Evolutionary conservation across 2,888 invertebrate genomes (phyloP).

Genomic region (Eueremaeus valkanovi): DNA sequence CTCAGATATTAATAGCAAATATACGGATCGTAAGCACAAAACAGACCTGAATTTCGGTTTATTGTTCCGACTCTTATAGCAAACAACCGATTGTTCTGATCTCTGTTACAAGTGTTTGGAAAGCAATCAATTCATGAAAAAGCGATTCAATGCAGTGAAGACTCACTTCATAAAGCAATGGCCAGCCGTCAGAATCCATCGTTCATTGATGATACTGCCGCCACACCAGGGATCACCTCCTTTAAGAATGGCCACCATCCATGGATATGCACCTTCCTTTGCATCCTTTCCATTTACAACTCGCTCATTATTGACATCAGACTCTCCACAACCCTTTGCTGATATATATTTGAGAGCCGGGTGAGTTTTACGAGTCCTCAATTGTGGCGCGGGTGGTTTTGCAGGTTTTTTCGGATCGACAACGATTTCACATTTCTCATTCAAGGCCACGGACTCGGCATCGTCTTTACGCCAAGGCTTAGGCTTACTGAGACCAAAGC

Average conservation of each 20-base stretch:
- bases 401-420: background rate
- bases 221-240: conserved; percentile 40
- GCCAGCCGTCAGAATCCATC: conserved; percentile 44
- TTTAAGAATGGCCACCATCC: conserved; percentile 34
- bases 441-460: background rate
- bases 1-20: background rate
- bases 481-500: background rate
- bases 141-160: background rate
- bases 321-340: background rate
- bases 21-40: background rate
- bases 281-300: conserved; percentile 25
- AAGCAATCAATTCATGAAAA: background rate
- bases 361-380: background rate
- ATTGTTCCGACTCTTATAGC: conserved; percentile 13
- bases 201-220: conserved; percentile 43
- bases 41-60: background rate
- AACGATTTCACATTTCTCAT: background rate
- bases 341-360: background rate
- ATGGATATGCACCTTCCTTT: conserved; percentile 21
- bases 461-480: conserved; percentile 27
- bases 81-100: background rate
- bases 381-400: background rate
- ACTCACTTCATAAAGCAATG: conserved; percentile 42
- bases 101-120: background rate
- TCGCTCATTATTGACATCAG: background rate